phyloP scores from a whole-genome alignment of 2,797 vertebrate species.

The Ctenopoma kingsleyae region DNA sequence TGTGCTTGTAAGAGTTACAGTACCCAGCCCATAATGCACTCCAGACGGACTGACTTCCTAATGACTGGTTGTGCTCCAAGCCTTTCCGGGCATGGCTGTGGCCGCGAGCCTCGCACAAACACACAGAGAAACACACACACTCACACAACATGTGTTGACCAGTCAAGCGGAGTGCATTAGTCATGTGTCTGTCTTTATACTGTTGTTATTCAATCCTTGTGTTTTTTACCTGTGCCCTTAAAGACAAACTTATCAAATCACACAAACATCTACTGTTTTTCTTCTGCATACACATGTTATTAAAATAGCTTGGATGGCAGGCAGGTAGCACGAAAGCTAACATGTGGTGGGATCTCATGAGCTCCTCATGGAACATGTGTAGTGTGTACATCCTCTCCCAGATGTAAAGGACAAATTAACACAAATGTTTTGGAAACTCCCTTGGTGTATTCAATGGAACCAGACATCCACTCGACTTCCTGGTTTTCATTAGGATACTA shows the following conservation, averaged over 20 bases:
- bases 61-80: constrained; percentile 87
- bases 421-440: constrained; percentile 56
- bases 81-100: constrained; percentile 86
- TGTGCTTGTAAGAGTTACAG: constrained; percentile 83
- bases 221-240: constrained; percentile 39
- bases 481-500: constrained; percentile 75
- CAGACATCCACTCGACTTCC: constrained; percentile 41
- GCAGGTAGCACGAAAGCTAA: constrained; percentile 52
- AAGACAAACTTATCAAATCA: constrained; percentile 21
- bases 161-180: constrained; percentile 43
- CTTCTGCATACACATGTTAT: constrained; percentile 10
- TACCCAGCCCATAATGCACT: constrained; percentile 85
- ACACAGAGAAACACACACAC: constrained; percentile 46
- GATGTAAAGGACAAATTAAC: constrained; percentile 57
- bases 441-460: constrained; percentile 34
- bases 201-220: constrained; percentile 7
- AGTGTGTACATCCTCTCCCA: constrained; percentile 39
- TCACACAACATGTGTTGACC: constrained; percentile 63
- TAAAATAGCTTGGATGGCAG: constrained; percentile 27
- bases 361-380: constrained; percentile 38
- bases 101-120: constrained; percentile 80
- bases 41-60: constrained; percentile 88
- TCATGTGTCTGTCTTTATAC: constrained; percentile 47
- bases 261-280: background rate
- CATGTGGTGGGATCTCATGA: constrained; percentile 51